phyloP scores from a whole-genome alignment of 2,797 vertebrate genomes.

The Syncerus caffer region DNA sequence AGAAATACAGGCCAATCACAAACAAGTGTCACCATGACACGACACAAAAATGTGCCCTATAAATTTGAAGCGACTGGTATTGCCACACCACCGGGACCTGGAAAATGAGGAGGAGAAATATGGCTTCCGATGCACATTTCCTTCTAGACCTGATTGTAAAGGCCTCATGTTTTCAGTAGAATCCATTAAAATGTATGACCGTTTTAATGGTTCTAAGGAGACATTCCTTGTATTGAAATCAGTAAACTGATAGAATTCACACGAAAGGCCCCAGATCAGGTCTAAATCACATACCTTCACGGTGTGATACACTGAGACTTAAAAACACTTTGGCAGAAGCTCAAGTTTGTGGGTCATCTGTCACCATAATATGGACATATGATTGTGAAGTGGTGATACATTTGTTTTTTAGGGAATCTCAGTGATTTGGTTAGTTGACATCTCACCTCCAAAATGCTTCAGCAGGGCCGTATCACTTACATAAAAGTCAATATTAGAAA shows the following conservation, averaged over 20 bases:
- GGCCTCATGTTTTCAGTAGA: conserved; percentile 64
- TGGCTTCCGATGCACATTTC: conserved; percentile 46
- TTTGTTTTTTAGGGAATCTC: background rate
- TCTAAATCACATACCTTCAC: conserved; percentile 52
- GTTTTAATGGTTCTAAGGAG: conserved; percentile 64
- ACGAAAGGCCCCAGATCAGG: conserved; percentile 40
- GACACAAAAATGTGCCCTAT: conserved; percentile 17
- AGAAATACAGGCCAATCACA: conserved; percentile 26
- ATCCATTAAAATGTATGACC: conserved; percentile 76
- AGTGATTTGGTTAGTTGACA: conserved; percentile 58
- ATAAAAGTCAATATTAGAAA: conserved; percentile 30
- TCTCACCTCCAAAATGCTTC: conserved; percentile 13
- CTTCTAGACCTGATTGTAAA: conserved; percentile 63
- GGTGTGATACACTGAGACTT: conserved; percentile 42
- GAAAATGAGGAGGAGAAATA: conserved; percentile 28
- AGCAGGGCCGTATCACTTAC: background rate
- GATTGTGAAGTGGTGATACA: conserved; percentile 47
- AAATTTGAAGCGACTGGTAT: background rate
- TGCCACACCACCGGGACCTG: background rate
- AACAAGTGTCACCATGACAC: background rate
- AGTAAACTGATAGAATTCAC: conserved; percentile 69
- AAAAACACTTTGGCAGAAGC: conserved; percentile 57
- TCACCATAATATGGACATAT: conserved; percentile 58
- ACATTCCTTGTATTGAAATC: conserved; percentile 64
- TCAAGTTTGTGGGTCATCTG: conserved; percentile 58